Base-by-base conservation (phyloP, 2,113 vertebrate species). In the Emydura subglobosa region DNA sequence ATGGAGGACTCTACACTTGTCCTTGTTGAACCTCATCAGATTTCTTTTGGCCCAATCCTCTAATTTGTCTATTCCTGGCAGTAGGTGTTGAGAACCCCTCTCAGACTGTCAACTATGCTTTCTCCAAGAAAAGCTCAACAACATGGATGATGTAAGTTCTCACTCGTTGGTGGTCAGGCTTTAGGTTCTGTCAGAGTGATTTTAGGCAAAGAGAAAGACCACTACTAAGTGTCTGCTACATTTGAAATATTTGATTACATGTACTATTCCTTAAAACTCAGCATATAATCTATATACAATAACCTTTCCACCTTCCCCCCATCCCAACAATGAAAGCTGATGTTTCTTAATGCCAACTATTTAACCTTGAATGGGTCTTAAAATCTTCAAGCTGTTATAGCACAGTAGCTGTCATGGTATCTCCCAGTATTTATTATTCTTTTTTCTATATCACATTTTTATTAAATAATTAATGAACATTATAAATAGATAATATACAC, bases 331-430 rank as follows among this genome's bases (percentile, higher is more conserved):
- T 82, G 59, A 87, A 90, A 90, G 13, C 10, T 25, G 2, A 86
- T 29, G 74, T 4, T n/a, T 2, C 79, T 49, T 78, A 61, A 31
- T 29, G 39, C 27, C 7, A 61, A n/a, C 14, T 65, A 49, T 27
- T 86, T 29, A 92, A 6, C 2, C 0, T 4, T 27, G 5, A 0
- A 0, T 2, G 4, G 11, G 2, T 9, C 83, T 86, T 82, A 57
- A 93, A 72, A 55, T 47, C 2, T 49, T 76, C 59, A 5, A 4
- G 24, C 78, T 83, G 29, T 29, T 74, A 42, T 5, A 29, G 22
- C 82, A 87, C 80, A 44, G 88, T 42, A 59, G 42, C 14, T 21
- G 1, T 6, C 44, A 65, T 7, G 78, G 68, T 29, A 76, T 3
- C 10, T n/a, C 12, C 74, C 47, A 29, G 27, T 4, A 13, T 17